A percentile compares a stretch with the other conserved stretches of the same genome.
phyloP scores from a whole-genome alignment of 2,113 vertebrate species.

The Rhinichthys klamathensis region DNA sequence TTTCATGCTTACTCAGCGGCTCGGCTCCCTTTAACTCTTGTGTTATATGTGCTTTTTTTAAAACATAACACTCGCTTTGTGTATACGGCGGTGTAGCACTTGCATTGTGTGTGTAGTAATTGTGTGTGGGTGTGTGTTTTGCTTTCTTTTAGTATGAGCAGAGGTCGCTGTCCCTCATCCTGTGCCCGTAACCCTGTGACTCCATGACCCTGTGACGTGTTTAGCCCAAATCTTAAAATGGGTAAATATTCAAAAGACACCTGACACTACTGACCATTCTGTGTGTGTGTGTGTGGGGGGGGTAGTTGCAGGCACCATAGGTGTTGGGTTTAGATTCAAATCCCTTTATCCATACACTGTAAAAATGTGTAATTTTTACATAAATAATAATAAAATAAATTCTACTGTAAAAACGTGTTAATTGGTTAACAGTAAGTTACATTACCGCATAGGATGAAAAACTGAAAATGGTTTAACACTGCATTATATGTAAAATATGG shows the following conservation, averaged over 20 bases:
- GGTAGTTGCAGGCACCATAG: background rate
- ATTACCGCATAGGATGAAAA: background rate
- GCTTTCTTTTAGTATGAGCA: constrained; percentile 53
- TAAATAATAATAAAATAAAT: background rate
- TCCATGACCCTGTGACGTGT: constrained; percentile 49
- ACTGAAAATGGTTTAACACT: too few species aligned
- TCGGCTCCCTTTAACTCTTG: background rate
- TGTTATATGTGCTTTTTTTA: constrained; percentile 3
- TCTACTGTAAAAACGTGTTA: background rate
- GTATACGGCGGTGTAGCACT: background rate
- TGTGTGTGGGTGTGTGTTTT: constrained; percentile 43
- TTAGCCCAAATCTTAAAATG: constrained; percentile 43
- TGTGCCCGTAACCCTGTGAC: constrained; percentile 30
- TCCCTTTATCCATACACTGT: background rate
- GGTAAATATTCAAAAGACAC: constrained; percentile 49
- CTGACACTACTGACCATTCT: constrained; percentile 11
- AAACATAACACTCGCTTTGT: background rate
- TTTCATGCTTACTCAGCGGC: background rate
- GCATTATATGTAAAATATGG: background rate
- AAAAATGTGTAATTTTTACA: background rate
- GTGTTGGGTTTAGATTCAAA: constrained; percentile 23
- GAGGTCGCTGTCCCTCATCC: constrained; percentile 39
- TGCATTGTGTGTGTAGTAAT: constrained; percentile 4
- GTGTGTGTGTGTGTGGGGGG: background rate
- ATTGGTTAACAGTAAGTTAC: background rate